A percentile compares a stretch with the other conserved stretches of the same genome.
Evolutionary conservation across 2,888 invertebrate genomes (phyloP).

Genomic region (Mimas tiliae): DNA sequence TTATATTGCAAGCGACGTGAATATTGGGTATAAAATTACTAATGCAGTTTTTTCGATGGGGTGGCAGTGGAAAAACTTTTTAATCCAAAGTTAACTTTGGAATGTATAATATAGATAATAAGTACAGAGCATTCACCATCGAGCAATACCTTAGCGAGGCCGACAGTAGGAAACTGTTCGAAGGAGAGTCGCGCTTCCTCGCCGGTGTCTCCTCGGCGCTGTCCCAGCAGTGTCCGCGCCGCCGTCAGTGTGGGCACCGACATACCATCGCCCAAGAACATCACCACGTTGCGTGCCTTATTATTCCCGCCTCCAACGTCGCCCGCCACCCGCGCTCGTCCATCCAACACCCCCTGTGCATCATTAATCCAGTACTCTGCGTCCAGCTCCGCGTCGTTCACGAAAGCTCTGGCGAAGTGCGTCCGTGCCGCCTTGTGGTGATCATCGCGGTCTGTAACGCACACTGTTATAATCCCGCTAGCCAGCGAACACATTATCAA

Average conservation of each 20-base stretch:
- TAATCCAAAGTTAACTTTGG: too few species aligned
- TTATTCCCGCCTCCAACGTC: constrained; percentile 39
- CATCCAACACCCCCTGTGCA: constrained; percentile 68
- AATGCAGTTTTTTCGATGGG: too few species aligned
- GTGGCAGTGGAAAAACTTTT: too few species aligned
- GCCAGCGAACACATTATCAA: constrained; percentile 18
- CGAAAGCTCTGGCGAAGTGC: constrained; percentile 29
- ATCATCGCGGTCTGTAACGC: constrained; percentile 36
- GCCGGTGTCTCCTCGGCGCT: constrained; percentile 79
- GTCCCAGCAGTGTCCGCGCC: constrained; percentile 87
- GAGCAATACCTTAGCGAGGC: constrained; percentile 85
- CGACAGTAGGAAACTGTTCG: constrained; percentile 86
- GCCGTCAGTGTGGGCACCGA: constrained; percentile 88
- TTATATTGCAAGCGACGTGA: too few species aligned
- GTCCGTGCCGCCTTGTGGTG: constrained; percentile 30
- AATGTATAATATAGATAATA: too few species aligned
- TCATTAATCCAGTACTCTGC: constrained; percentile 74
- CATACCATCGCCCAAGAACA: constrained; percentile 92
- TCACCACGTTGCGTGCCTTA: constrained; percentile 83
- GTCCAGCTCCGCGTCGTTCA: constrained; percentile 45
- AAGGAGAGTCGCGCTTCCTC: constrained; percentile 86
- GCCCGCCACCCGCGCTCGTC: constrained; percentile 49
- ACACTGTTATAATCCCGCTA: not conserved
- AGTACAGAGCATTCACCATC: not conserved
- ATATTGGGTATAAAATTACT: too few species aligned